phyloP scores from a whole-genome alignment of 2,797 vertebrate species.

The Sciurus carolinensis region DNA sequence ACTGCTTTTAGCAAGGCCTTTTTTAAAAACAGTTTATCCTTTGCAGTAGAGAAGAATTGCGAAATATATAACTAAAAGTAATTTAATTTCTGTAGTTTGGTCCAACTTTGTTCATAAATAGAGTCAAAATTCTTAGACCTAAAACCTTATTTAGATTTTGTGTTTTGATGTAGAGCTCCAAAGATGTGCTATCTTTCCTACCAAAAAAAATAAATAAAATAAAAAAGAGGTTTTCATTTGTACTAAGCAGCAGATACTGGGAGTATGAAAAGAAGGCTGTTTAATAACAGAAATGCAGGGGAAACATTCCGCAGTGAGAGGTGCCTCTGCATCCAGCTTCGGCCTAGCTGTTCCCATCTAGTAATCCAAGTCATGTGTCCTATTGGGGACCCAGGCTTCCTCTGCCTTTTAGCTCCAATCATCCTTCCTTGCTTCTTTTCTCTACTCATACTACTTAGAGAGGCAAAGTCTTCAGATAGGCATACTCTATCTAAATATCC shows the following conservation, averaged over 20 bases:
- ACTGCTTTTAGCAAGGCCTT: neutral
- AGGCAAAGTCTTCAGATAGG: neutral
- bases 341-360: neutral
- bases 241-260: neutral
- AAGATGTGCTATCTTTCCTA: constrained; percentile 11
- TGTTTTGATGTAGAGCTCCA: constrained; percentile 26
- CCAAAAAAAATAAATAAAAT: neutral
- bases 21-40: constrained; percentile 25
- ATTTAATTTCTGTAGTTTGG: neutral
- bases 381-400: neutral
- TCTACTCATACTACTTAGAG: neutral
- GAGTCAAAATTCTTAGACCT: constrained; percentile 26
- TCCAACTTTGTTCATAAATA: constrained; percentile 9
- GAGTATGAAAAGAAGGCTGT: neutral
- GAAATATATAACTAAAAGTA: neutral
- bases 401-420: neutral
- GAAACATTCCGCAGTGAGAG: neutral
- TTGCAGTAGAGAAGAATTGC: constrained; percentile 14
- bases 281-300: neutral
- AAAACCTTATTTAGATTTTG: constrained; percentile 11
- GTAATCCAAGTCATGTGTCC: neutral
- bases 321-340: neutral
- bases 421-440: neutral
- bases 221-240: constrained; percentile 1
- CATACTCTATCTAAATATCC: neutral